Percentiles rank a stretch among this genome's conserved stretches.
These are phyloP conservation scores for Montipora sp. DNA, from an alignment of 64 coral and sea anemone genomes.

Conservation along the genomic window DNA sequence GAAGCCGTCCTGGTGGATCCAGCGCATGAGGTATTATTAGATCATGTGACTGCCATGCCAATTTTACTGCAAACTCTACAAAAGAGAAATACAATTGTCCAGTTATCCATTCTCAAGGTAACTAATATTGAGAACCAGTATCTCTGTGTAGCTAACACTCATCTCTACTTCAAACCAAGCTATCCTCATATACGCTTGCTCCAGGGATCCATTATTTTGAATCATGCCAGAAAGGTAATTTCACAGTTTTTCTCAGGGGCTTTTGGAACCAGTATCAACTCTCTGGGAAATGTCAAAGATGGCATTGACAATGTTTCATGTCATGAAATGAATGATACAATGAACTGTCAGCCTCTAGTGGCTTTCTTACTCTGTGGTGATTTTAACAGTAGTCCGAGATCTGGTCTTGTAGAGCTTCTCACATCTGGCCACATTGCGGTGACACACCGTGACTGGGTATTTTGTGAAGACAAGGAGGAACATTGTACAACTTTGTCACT, in stretches of 20 bases:
- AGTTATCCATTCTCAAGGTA: constrained; percentile 69
- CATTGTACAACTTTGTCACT: constrained; percentile 74
- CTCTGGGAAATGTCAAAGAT: not conserved
- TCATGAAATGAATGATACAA: not conserved
- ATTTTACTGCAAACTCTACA: constrained; percentile 62
- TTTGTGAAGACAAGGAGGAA: constrained; percentile 77
- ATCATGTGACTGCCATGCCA: constrained; percentile 68
- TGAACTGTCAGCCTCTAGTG: constrained; percentile 30
- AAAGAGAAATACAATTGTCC: constrained; percentile 76
- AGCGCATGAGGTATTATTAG: constrained; percentile 58
- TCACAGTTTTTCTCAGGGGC: constrained; percentile 18
- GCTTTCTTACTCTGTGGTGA: constrained; percentile 94
- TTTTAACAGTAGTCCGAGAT: constrained; percentile 83
- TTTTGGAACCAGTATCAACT: too few relatives aligned
- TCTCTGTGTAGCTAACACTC: constrained; percentile 89
- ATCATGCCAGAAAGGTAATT: constrained; percentile 70
- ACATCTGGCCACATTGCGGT: constrained; percentile 45
- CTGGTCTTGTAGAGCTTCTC: constrained; percentile 75
- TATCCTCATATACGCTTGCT: constrained; percentile 85
- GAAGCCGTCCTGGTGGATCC: constrained; percentile 69
- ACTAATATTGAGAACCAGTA: constrained; percentile 26
- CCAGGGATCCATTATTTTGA: constrained; percentile 82
- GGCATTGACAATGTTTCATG: not conserved
- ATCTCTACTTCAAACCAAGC: constrained; percentile 85
- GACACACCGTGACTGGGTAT: constrained; percentile 80